Evolutionary conservation across 2,113 vertebrate species (phyloP).

Genomic region (Chaetura pelagica): DNA sequence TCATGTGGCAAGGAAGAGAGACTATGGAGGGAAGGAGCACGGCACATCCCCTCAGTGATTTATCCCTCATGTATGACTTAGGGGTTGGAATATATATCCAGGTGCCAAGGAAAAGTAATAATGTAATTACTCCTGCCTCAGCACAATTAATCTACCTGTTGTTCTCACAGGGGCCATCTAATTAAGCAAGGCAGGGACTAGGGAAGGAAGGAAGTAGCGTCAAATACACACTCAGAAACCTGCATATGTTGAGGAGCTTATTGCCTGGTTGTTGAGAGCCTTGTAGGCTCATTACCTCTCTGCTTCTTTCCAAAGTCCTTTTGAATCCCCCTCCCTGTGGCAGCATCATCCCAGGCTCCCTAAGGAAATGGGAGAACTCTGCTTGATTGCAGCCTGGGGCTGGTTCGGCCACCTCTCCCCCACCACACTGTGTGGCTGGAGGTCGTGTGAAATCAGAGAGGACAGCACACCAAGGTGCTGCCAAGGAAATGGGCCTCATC

Average conservation of each 20-base stretch:
- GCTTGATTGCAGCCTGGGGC: not conserved
- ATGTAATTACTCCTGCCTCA: conserved; percentile 12
- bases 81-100: not conserved
- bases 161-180: not conserved
- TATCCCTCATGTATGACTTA: not conserved
- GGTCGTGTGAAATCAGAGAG: not conserved
- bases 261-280: not conserved
- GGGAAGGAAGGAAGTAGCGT: not conserved
- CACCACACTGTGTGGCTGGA: fast-evolving
- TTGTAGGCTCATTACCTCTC: not conserved
- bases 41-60: not conserved
- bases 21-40: not conserved
- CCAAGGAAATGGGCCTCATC: not conserved
- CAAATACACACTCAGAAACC: not conserved
- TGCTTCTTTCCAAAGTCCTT: not conserved
- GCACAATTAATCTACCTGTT: conserved; percentile 16
- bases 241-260: not conserved
- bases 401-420: not conserved
- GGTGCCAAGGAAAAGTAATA: conserved; percentile 21
- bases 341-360: not conserved
- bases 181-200: not conserved
- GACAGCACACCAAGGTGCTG: not conserved
- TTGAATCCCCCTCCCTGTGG: not conserved
- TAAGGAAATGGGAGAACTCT: not conserved
- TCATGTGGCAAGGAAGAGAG: not conserved